Conservation (phyloP, 2,888 invertebrate genomes). For the Abrostola tripartita region DNA sequence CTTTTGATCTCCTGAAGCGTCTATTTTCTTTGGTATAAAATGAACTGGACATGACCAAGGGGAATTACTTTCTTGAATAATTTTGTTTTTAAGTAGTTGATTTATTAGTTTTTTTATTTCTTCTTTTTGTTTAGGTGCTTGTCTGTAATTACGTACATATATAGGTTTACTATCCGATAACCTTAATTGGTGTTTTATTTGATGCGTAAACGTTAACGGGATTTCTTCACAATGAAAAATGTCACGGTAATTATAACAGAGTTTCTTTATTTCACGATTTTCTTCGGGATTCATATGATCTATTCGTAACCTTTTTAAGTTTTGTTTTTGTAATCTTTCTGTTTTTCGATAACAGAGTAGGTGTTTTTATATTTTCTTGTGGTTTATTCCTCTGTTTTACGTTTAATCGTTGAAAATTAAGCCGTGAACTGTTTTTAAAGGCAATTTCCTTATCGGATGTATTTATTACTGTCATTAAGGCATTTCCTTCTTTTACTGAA, state of each 20-base stretch:
- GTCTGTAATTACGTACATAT: constrained; percentile 38
- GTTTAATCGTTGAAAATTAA: constrained; percentile 15
- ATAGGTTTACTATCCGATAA: constrained; percentile 48
- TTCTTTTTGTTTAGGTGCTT: constrained; percentile 27
- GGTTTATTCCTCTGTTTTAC: background rate
- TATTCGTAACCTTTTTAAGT: constrained; percentile 36
- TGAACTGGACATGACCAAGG: constrained; percentile 22
- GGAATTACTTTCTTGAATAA: constrained; percentile 22
- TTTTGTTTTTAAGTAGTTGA: constrained; percentile 15
- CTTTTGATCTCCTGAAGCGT: constrained; percentile 19
- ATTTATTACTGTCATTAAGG: constrained; percentile 43
- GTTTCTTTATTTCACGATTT: constrained; percentile 46
- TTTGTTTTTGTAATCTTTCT: constrained; percentile 27
- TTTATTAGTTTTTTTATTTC: constrained; percentile 27
- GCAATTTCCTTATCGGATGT: constrained; percentile 21
- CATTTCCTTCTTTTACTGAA: constrained; percentile 38
- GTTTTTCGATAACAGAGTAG: too few species aligned
- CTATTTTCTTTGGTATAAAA: constrained; percentile 21
- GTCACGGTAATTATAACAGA: constrained; percentile 59
- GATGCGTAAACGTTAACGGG: constrained; percentile 58
- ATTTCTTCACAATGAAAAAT: constrained; percentile 62
- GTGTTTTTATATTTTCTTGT: background rate
- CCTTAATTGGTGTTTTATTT: constrained; percentile 65
- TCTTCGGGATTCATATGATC: constrained; percentile 61
- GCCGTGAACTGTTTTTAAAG: constrained; percentile 25